phyloP scores from a whole-genome alignment of 2,113 vertebrate genomes.

The Lagopus leucura region DNA sequence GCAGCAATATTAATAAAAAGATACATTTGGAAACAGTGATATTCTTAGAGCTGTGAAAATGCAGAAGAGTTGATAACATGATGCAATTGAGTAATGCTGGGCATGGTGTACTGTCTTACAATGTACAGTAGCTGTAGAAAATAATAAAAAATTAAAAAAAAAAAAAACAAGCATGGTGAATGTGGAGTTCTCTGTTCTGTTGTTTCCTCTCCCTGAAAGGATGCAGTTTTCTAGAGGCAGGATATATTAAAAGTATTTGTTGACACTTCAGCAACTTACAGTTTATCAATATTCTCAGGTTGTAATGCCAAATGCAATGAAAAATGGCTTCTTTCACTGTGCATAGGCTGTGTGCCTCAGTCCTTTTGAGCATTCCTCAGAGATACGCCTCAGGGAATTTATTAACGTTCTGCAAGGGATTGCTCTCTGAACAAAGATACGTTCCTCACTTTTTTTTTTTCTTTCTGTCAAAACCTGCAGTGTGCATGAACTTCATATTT shows the following conservation, averaged over 20 bases:
- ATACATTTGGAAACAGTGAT: not conserved
- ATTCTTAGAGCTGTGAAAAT: slow-evolving; percentile 20
- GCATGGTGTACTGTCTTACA: not conserved
- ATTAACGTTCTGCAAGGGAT: not conserved
- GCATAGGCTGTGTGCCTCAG: not conserved
- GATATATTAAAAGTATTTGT: not conserved
- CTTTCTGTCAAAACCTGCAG: not conserved
- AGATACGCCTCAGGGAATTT: not conserved
- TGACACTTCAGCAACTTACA: not conserved
- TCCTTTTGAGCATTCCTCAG: not conserved
- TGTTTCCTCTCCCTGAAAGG: not conserved
- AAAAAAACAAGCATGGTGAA: not conserved
- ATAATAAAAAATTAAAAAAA: not conserved
- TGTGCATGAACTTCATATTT: not conserved
- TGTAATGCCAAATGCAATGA: not conserved
- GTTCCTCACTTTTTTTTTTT: slow-evolving; percentile 17
- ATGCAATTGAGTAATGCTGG: slow-evolving; percentile 4
- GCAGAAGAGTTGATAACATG: not conserved
- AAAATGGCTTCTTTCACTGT: not conserved
- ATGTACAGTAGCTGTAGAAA: not conserved
- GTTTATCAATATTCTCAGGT: not conserved
- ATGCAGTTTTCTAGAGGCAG: not conserved
- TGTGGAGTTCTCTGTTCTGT: not conserved
- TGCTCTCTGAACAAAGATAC: not conserved
- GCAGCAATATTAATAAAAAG: not conserved